Base-by-base conservation (phyloP, 2,113 vertebrate genomes). In the Xyliphius kryptos region DNA sequence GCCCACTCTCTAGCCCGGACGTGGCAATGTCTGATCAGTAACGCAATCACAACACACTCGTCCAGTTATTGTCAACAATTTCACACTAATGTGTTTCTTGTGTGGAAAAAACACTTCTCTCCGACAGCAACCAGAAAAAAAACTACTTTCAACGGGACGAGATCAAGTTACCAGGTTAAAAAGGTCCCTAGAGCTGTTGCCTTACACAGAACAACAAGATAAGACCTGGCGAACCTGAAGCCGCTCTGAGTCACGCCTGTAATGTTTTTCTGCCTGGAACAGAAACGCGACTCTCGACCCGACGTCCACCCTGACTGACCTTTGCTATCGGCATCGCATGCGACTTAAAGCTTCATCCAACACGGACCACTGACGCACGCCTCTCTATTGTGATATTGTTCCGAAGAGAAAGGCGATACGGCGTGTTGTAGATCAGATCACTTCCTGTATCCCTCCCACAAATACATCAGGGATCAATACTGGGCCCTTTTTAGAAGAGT, bases 331-430 rank as follows among this genome's bases (percentile, higher is more conserved):
- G 44, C 50, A 60, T 15, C n/a, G n/a, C n/a, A n/a, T n/a, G n/a
- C n/a, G n/a, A n/a, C 37, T 56, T 66, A 19, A 44, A 58, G 19
- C 15, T 17, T 55, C 32, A 20, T 50, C 56, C 36, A 41, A 50
- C 22, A 36, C 5, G 15, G 52, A 12, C 57, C 20, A 38, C 60
- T 68, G 68, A 69, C 46, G 51, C 66, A 56, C 46, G 46, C 52
- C 9, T 26, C 22, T 57, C 43, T 56, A 76, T 74, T 76, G 71
- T 71, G 54, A 61, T 62, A 74, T 74, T 74, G 71, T 76, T 74
- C 50, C 15, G 50, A 56, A 54, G 49, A 53, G 49, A 20, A 48
- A 6, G 44, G 48, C 47, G 47, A 40, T 56, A 53, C 9, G 15
- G 11, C 6, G 16, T 36, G 65, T 54, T 19, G 10, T 47, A 70